Evolutionary conservation across 2,113 vertebrate genomes (phyloP).

Genomic region (Procavia capensis): DNA sequence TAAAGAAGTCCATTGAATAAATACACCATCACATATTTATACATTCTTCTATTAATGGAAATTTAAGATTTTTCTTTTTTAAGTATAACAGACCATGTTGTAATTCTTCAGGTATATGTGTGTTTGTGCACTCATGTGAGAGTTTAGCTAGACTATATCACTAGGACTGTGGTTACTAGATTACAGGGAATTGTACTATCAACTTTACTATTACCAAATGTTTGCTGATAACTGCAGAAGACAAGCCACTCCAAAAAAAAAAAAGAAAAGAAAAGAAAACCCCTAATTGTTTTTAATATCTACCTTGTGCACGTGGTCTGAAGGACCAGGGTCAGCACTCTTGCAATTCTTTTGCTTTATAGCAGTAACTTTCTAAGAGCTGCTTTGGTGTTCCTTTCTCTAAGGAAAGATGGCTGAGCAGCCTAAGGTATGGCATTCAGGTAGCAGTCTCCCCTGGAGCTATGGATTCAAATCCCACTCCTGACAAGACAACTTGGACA

Average conservation of each 20-base stretch:
- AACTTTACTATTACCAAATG: background rate
- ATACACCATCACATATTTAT: background rate
- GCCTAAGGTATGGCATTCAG: too few relatives aligned
- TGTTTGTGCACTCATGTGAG: background rate
- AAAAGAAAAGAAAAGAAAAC: too few relatives aligned
- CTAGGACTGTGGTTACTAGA: background rate
- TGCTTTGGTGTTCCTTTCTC: background rate
- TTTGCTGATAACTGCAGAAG: background rate
- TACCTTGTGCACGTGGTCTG: background rate
- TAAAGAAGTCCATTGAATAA: constrained; percentile 18
- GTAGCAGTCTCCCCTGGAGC: too few relatives aligned
- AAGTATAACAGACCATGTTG: background rate
- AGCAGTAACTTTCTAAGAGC: background rate
- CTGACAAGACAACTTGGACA: too few relatives aligned
- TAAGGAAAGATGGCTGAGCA: too few relatives aligned
- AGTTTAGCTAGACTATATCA: background rate
- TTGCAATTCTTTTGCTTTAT: background rate
- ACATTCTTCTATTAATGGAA: background rate
- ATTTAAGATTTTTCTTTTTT: background rate
- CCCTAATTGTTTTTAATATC: background rate
- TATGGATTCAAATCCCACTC: too few relatives aligned
- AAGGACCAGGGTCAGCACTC: background rate
- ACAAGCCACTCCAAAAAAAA: background rate
- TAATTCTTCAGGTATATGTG: background rate
- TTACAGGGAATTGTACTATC: background rate